Evolutionary conservation across 2,888 invertebrate genomes (phyloP), one percentile per base, ranked within the genome.

Genomic region (Salpingus planirostris): DNA sequence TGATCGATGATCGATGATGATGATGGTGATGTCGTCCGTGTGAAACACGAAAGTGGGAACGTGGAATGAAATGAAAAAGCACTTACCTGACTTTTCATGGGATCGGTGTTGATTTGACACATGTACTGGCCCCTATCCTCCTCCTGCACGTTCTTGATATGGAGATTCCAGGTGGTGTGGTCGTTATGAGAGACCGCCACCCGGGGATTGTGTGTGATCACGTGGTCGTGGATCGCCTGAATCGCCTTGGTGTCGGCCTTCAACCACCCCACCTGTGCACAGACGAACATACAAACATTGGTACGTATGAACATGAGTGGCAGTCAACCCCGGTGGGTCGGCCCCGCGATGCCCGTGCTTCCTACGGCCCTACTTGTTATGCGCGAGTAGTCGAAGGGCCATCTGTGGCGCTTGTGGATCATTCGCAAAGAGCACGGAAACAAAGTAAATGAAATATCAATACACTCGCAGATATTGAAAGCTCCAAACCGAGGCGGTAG

Each of bases 71-170:
- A 25, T 27, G n/a, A n/a, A n/a, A n/a, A n/a, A n/a, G n/a, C n/a
- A 43, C 67, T 66, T 68, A 91, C 86, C 79, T 90, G 91, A 64
- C 86, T 87, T 66, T 86, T 85, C 91, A 91, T 91, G 0, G 91
- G 92, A 66, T 89, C 87, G 11, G 91, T 91, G 69, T 92, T 92
- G 55, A 92, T 80, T 68, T 92, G 91, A 65, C 91, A 92, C 89
- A 90, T 90, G 67, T 91, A 92, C 49, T 81, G 77, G 15, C 92
- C 92, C 27, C 80, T 75, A 64, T 93, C 92, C 57, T 89, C 88
- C 58, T 85, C 85, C 54, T 86, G 83, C 2, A 86, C 82, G 50
- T 81, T 80, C 55, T 79, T 82, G 58, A 93, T 88, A 64, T 88
- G 87, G 41, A 93, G 72, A 67, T 87, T 88, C 92, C 92, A 92